Percentiles rank a stretch among this genome's conserved stretches.
phyloP scores from a whole-genome alignment of 2,113 vertebrate species.

The Saiga tatarica region DNA sequence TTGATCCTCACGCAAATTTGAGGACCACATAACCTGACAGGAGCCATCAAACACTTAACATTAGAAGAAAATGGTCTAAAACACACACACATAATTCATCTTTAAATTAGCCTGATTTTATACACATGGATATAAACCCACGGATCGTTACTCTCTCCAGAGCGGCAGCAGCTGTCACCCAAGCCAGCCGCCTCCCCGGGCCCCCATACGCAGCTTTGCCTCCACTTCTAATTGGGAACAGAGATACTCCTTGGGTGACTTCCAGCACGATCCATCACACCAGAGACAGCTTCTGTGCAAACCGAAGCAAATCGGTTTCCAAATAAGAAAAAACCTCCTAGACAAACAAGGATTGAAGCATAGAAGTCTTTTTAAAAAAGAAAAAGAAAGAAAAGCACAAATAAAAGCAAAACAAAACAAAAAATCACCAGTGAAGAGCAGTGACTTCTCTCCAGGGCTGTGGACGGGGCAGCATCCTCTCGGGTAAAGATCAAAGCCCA shows the following conservation, averaged over 20 bases:
- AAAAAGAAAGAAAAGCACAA: neutral
- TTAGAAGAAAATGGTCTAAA: constrained; percentile 60
- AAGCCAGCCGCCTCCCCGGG: constrained; percentile 81
- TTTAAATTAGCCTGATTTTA: constrained; percentile 73
- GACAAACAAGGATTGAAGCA: constrained; percentile 82
- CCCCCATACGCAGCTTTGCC: constrained; percentile 80
- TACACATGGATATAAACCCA: constrained; percentile 74
- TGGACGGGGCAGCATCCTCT: constrained; percentile 47
- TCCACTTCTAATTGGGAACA: constrained; percentile 87
- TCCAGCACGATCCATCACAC: constrained; percentile 85
- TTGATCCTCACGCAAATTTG: constrained; percentile 42
- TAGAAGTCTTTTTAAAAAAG: constrained; percentile 53
- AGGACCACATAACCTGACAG: constrained; percentile 21
- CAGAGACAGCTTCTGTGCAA: constrained; percentile 85
- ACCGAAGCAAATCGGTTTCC: constrained; percentile 82
- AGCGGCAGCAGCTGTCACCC: constrained; percentile 83
- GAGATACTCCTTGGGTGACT: constrained; percentile 85
- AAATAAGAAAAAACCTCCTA: constrained; percentile 79
- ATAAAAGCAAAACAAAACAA: constrained; percentile 23
- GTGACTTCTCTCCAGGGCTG: neutral
- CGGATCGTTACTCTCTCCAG: constrained; percentile 82
- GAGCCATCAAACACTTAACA: constrained; percentile 42
- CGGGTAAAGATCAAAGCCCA: constrained; percentile 69
- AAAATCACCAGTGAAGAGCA: neutral
- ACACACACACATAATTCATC: constrained; percentile 64